phyloP scores from a whole-genome alignment of 2,888 invertebrate genomes.

The Morpho achilles region DNA sequence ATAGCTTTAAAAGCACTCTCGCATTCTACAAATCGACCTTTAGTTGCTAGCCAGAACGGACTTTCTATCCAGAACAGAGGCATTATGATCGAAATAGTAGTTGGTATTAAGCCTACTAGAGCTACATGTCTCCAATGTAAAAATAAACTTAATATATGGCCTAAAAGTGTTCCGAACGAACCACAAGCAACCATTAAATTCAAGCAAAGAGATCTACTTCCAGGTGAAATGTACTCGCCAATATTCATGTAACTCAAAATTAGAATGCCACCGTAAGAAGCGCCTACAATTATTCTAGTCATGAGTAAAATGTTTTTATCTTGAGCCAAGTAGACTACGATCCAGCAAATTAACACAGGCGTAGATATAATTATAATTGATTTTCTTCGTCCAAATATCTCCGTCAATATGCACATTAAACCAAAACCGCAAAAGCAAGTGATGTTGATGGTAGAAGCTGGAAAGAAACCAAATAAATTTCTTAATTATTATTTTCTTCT shows the following conservation, averaged over 20 bases:
- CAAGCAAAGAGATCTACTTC: constrained; percentile 18
- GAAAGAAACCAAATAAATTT: constrained; percentile 7
- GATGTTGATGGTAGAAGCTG: constrained; percentile 26
- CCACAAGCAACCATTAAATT: constrained; percentile 19
- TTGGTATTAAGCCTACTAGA: constrained; percentile 21
- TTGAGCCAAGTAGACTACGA: constrained; percentile 24
- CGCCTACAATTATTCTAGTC: constrained; percentile 22
- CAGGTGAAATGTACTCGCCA: constrained; percentile 23
- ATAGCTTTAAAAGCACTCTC: constrained; percentile 18
- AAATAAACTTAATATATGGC: constrained; percentile 21
- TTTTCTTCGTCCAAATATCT: constrained; percentile 21
- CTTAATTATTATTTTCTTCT: too few species aligned
- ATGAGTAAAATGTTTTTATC: constrained; percentile 15
- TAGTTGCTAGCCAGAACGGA: constrained; percentile 26
- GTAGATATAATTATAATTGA: constrained; percentile 14
- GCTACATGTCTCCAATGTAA: constrained; percentile 26
- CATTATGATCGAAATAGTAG: constrained; percentile 14
- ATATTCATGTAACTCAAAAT: constrained; percentile 14
- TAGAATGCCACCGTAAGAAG: constrained; percentile 20
- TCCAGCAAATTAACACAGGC: constrained; percentile 21
- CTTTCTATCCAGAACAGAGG: constrained; percentile 27
- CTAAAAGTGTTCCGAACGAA: constrained; percentile 12
- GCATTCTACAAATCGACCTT: constrained; percentile 24
- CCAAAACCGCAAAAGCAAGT: constrained; percentile 23
- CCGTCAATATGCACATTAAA: constrained; percentile 14